These are phyloP conservation scores for Ciconia nigra DNA, from an alignment of 2,797 vertebrate species.

Conservation along the genomic window DNA sequence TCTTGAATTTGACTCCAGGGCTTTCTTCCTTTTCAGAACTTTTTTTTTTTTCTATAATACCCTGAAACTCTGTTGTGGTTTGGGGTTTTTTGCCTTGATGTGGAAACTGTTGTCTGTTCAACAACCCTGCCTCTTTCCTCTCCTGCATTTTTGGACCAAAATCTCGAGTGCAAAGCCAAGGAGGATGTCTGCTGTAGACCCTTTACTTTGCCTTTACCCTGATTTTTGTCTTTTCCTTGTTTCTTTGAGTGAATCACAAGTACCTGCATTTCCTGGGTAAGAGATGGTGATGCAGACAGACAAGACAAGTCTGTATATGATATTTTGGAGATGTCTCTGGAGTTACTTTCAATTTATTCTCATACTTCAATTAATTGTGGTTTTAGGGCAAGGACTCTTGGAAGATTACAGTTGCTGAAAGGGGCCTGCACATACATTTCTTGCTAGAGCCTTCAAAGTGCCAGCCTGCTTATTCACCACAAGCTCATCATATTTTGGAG, in stretches of 20 bases:
- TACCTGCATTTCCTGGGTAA: not conserved
- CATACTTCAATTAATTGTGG: not conserved
- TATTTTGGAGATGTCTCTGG: not conserved
- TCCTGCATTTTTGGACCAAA: not conserved
- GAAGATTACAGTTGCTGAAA: not conserved
- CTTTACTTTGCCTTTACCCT: not conserved
- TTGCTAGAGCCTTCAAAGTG: not conserved
- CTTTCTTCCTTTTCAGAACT: not conserved
- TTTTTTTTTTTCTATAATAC: not conserved
- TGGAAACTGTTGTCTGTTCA: not conserved
- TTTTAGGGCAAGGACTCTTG: not conserved
- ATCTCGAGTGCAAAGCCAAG: not conserved
- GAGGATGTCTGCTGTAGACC: not conserved
- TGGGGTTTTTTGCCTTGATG: fast-evolving
- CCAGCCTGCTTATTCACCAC: not conserved
- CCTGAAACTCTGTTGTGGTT: not conserved
- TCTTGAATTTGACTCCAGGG: not conserved
- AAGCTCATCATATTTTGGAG: not conserved
- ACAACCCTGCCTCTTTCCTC: not conserved
- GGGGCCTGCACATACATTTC: fast-evolving
- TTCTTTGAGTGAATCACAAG: not conserved
- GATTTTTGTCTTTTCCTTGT: not conserved
- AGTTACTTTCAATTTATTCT: not conserved
- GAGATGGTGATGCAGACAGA: not conserved
- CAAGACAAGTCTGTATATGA: not conserved